These are phyloP conservation scores for Kryptopterus vitreolus DNA, from an alignment of 2,797 vertebrate genomes.

Conservation along the genomic window DNA sequence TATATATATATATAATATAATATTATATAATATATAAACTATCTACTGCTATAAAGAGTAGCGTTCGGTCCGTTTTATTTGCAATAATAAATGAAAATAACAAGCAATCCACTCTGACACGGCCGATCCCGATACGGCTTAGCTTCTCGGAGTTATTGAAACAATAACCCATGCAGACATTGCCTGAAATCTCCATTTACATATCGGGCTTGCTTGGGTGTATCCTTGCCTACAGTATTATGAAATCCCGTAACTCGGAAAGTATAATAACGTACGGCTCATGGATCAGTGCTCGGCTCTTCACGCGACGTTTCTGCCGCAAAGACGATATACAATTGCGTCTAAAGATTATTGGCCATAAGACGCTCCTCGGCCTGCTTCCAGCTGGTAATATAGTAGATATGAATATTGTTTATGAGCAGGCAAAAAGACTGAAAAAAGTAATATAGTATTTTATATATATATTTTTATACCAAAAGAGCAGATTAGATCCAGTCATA, in stretches of 20 bases:
- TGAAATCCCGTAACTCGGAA: conserved; percentile 1
- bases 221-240: conserved; percentile 4
- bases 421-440: not conserved
- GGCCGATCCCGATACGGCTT: not conserved
- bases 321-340: conserved; percentile 5
- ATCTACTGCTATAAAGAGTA: not conserved
- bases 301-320: not conserved
- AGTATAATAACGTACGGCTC: not conserved
- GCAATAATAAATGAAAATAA: not conserved
- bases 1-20: no score
- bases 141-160: not conserved
- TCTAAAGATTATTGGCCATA: not conserved
- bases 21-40: no score
- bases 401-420: not conserved
- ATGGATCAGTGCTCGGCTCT: not conserved
- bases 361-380: not conserved
- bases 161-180: not conserved
- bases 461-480: not conserved
- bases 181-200: conserved; percentile 3
- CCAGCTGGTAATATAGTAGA: not conserved
- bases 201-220: not conserved
- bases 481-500: not conserved
- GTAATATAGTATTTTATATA: not conserved
- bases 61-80: no score
- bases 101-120: not conserved